Evolutionary conservation across 2,888 invertebrate species (phyloP), one percentile per base, ranked within the genome.

Genomic region (Hesperia comma): DNA sequence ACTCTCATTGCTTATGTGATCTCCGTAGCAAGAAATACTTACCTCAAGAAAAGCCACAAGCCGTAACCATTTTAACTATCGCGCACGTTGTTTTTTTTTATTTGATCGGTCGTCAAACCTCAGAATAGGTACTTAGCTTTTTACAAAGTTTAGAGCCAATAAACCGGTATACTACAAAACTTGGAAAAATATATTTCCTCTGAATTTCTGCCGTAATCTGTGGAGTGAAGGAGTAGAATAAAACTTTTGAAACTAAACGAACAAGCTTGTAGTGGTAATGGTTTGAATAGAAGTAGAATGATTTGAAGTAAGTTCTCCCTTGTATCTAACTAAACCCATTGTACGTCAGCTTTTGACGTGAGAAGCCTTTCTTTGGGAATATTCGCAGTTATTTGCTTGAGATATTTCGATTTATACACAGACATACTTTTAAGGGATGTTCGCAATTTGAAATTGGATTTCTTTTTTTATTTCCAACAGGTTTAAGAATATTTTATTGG

Each of bases 351-450:
- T 14, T 54, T 54, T 54, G 32, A 54, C 32, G 32, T 32, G 32
- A 32, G 26, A 21, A 21, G 0, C 54, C 54, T 54, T 54, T 32
- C 32, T n/a, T 54, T 54, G n/a, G 32, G 15, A 54, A 33, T 32
- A 53, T 54, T 54, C 15, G 21, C 15, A 4, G 53, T 53, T 32
- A 54, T 54, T 54, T 54, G 54, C 32, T 32, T 15, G 54, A 54
- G 15, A 54, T 14, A 15, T 26, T 54, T 54, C 54, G 54, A 15
- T 54, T 54, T 54, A 33, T 32, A 54, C 14, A 26, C 32, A 54
- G 32, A 54, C 54, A 15, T n/a, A 32, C 15, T 54, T 54, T 32
- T 26, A 54, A 17, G 15, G 51, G n/a, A 32, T 32, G 53, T 54
- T 54, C 32, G 26, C n/a, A n/a, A 32, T 26, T 54, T 32, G 32